Conservation (phyloP, 2,888 invertebrate species). For the Bembecia ichneumoniformis region DNA sequence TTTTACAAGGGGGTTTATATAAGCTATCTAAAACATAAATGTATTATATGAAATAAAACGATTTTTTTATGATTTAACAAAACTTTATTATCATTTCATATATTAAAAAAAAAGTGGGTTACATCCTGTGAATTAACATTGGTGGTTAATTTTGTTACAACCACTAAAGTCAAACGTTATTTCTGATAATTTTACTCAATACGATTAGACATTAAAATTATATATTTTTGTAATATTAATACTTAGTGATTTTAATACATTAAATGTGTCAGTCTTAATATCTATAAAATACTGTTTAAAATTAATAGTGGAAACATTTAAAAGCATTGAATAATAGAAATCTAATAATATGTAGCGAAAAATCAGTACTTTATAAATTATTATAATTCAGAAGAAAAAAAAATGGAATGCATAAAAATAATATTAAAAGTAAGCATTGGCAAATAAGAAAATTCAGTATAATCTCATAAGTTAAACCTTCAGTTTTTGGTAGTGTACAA, state of each 20-base stretch:
- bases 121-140: slow-evolving; percentile 55
- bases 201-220: slow-evolving; percentile 43
- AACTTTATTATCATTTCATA: slow-evolving; percentile 50
- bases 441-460: not conserved
- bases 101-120: slow-evolving; percentile 59
- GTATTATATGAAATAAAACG: slow-evolving; percentile 16
- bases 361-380: slow-evolving; percentile 3
- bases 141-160: slow-evolving; percentile 12
- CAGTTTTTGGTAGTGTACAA: no score
- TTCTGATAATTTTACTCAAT: not conserved
- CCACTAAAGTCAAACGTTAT: not conserved
- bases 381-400: slow-evolving; percentile 25
- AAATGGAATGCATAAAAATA: slow-evolving; percentile 45
- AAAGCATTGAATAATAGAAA: not conserved
- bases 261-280: slow-evolving; percentile 65
- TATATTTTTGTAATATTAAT: slow-evolving; percentile 27
- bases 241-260: slow-evolving; percentile 56
- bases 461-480: not conserved
- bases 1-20: slow-evolving; percentile 90
- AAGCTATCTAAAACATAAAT: slow-evolving; percentile 81
- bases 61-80: slow-evolving; percentile 37
- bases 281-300: slow-evolving; percentile 64
- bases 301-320: slow-evolving; percentile 34
- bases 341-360: not conserved
- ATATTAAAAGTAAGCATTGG: slow-evolving; percentile 5